Evolutionary conservation across 2,888 invertebrate species (phyloP).

Genomic region (Spodoptera exigua): DNA sequence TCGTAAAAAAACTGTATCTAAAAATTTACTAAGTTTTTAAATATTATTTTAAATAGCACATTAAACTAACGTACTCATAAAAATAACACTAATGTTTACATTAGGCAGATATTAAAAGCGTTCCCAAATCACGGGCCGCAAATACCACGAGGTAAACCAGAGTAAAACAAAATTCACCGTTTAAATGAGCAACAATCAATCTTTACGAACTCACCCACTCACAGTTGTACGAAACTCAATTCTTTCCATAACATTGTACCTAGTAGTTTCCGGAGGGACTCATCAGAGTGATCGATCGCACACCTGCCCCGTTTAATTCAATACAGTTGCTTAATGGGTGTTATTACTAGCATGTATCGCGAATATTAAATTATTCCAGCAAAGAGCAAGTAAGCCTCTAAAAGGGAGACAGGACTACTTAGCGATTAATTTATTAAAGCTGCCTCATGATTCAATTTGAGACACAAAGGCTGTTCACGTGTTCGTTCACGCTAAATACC

Average conservation of each 20-base stretch:
- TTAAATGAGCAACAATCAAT: conserved; percentile 50
- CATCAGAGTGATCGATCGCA: conserved; percentile 67
- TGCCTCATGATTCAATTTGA: conserved; percentile 78
- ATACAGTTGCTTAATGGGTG: conserved; percentile 65
- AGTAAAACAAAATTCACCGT: conserved; percentile 38
- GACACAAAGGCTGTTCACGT: conserved; percentile 68
- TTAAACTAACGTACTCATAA: too few species aligned
- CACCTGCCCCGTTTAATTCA: conserved; percentile 68
- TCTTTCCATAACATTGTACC: conserved; percentile 53
- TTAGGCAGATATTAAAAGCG: neutral
- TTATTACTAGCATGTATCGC: conserved; percentile 66
- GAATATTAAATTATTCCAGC: conserved; percentile 74
- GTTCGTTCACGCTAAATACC: conserved; percentile 45
- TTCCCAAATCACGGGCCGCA: neutral
- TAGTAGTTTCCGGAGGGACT: conserved; percentile 54
- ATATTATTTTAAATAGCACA: conserved; percentile 2
- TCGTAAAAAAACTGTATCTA: too few species aligned
- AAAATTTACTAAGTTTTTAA: too few species aligned
- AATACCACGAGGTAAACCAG: conserved; percentile 1
- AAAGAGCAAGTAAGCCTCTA: conserved; percentile 67
- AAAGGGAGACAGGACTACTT: conserved; percentile 74
- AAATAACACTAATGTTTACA: too few species aligned
- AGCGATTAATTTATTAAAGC: conserved; percentile 77
- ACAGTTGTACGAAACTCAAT: conserved; percentile 45
- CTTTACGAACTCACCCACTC: conserved; percentile 35